phyloP scores from a whole-genome alignment of 2,113 vertebrate species.

The Misgurnus anguillicaudatus region DNA sequence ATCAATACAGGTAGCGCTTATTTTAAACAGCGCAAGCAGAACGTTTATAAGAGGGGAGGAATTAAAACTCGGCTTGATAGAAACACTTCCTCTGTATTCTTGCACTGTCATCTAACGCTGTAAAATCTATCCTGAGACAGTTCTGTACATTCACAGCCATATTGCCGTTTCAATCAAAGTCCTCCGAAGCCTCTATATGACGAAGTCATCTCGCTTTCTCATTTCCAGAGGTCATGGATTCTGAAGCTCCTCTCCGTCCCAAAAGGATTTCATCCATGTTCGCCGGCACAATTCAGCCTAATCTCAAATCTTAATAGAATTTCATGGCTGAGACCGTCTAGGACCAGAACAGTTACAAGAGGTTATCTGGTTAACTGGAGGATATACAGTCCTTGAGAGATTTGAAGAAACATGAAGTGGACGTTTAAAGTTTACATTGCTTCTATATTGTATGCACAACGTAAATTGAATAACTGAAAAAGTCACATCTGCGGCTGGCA shows the following conservation, averaged over 20 bases:
- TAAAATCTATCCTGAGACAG: not conserved
- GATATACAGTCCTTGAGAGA: constrained; percentile 57
- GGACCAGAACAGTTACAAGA: constrained; percentile 9
- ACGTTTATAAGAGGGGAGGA: constrained; percentile 40
- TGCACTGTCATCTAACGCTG: constrained; percentile 40
- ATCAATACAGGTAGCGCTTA: constrained; percentile 32
- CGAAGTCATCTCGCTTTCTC: constrained; percentile 53
- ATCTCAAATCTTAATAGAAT: constrained; percentile 67
- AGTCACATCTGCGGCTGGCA: not conserved
- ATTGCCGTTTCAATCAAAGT: constrained; percentile 1
- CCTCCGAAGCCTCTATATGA: constrained; percentile 9
- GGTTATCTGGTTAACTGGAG: constrained; percentile 65
- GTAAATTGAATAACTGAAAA: not conserved
- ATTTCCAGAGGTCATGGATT: constrained; percentile 52
- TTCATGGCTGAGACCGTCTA: constrained; percentile 58
- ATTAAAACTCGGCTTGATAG: constrained; percentile 34
- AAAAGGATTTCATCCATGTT: constrained; percentile 40
- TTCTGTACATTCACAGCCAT: not conserved
- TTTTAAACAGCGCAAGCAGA: constrained; percentile 41
- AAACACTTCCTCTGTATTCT: constrained; percentile 30
- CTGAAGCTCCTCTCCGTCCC: constrained; percentile 7
- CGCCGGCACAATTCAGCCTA: constrained; percentile 53
- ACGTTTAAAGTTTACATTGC: not conserved
- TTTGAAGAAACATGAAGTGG: constrained; percentile 55
- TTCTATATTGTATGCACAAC: not conserved